Conservation (phyloP, 2,797 vertebrate species). For the Poeciliopsis presidionis region DNA sequence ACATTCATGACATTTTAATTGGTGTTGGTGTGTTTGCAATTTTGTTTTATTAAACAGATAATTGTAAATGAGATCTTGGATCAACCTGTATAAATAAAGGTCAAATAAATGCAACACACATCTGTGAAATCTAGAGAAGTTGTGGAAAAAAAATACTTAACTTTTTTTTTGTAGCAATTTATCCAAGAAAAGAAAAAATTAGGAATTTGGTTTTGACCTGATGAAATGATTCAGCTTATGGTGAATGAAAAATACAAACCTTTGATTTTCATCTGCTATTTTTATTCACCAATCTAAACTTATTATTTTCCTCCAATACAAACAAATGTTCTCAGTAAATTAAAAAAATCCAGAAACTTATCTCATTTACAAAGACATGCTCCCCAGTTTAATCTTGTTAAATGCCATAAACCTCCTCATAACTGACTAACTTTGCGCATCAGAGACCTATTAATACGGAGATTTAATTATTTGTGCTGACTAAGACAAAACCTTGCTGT, state of each 20-base stretch:
- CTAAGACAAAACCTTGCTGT: constrained; percentile 71
- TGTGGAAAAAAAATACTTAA: not conserved
- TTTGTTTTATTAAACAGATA: too few relatives aligned
- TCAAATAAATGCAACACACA: not conserved
- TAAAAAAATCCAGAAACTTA: not conserved
- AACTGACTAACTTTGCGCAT: constrained; percentile 49
- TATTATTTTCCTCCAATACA: not conserved
- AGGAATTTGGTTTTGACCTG: not conserved
- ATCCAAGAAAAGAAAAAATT: not conserved
- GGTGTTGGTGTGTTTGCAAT: too few relatives aligned
- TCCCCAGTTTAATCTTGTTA: constrained; percentile 27
- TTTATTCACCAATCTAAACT: not conserved
- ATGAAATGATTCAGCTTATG: not conserved
- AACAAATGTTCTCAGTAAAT: not conserved
- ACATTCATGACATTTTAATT: not conserved
- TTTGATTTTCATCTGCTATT: not conserved
- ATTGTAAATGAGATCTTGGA: too few relatives aligned
- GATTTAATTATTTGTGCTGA: constrained; percentile 60
- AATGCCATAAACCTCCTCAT: constrained; percentile 42
- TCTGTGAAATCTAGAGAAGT: not conserved
- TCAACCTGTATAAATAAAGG: too few relatives aligned
- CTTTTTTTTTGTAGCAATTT: not conserved
- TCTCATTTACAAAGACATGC: constrained; percentile 16
- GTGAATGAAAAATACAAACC: not conserved
- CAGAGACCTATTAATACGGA: constrained; percentile 52